Conservation (phyloP, 2,797 vertebrate species). For the Arctocebus calabarensis region DNA sequence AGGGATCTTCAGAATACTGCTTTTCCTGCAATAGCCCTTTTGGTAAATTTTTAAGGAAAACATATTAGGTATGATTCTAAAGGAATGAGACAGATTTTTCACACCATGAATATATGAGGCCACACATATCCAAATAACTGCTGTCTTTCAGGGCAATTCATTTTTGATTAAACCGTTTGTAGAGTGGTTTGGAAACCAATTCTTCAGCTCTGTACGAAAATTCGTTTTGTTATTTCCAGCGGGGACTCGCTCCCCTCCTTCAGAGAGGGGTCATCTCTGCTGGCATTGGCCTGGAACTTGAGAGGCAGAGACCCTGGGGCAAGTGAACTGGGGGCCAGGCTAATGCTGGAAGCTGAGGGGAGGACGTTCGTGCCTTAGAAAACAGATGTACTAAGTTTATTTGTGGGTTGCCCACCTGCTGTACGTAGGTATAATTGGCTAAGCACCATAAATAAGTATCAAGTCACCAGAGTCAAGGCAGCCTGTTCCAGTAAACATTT, state of each 20-base stretch:
- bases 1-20: neutral
- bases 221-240: neutral
- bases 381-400: neutral
- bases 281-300: neutral
- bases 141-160: neutral
- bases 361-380: neutral
- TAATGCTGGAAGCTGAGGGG: neutral
- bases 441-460: neutral
- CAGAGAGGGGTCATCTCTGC: neutral
- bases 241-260: neutral
- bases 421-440: neutral
- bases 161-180: conserved; percentile 3
- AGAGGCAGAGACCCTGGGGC: neutral
- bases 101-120: neutral
- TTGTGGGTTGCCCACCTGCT: conserved; percentile 45
- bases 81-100: neutral
- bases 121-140: neutral
- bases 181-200: neutral
- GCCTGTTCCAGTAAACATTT: neutral
- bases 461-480: neutral
- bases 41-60: conserved; percentile 15
- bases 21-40: neutral
- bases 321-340: neutral
- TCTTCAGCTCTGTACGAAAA: neutral
- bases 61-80: neutral